These are phyloP conservation scores for Scaptomyza graminum DNA, from an alignment of 1,140 invertebrate genomes.

Conservation along the genomic window DNA sequence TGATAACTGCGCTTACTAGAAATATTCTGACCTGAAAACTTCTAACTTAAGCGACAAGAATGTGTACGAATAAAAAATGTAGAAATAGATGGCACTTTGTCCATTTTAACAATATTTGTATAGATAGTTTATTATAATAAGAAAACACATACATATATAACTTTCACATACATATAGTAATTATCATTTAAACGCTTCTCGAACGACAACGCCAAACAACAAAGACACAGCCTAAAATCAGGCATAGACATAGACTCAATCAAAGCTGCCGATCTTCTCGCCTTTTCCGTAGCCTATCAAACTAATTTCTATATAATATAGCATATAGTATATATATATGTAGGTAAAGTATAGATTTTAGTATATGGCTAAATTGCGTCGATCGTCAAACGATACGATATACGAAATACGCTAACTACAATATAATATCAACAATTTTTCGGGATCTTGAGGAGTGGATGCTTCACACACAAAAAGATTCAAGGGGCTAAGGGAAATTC, in stretches of 20 bases:
- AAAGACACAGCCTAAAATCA: constrained; percentile 78
- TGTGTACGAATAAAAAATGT: too few species aligned
- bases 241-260: constrained; percentile 56
- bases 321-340: constrained; percentile 40
- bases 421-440: constrained; percentile 77
- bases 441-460: constrained; percentile 12
- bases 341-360: constrained; percentile 31
- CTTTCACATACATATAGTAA: constrained; percentile 57
- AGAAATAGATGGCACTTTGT: background rate
- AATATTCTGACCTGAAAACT: too few species aligned
- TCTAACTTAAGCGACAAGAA: too few species aligned
- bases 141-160: constrained; percentile 57
- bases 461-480: constrained; percentile 2
- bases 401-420: constrained; percentile 62
- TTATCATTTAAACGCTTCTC: constrained; percentile 70
- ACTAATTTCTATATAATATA: constrained; percentile 49
- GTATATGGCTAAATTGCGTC: constrained; percentile 54
- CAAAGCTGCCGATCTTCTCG: constrained; percentile 69
- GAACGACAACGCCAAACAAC: constrained; percentile 75
- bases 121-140: constrained; percentile 51
- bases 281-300: constrained; percentile 58
- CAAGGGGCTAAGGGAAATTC: constrained; percentile 37
- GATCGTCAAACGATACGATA: constrained; percentile 56
- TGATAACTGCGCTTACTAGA: too few species aligned
- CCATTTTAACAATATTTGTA: constrained; percentile 52